Conservation (phyloP, 2,797 vertebrate species). For the Manis pentadactyla region DNA sequence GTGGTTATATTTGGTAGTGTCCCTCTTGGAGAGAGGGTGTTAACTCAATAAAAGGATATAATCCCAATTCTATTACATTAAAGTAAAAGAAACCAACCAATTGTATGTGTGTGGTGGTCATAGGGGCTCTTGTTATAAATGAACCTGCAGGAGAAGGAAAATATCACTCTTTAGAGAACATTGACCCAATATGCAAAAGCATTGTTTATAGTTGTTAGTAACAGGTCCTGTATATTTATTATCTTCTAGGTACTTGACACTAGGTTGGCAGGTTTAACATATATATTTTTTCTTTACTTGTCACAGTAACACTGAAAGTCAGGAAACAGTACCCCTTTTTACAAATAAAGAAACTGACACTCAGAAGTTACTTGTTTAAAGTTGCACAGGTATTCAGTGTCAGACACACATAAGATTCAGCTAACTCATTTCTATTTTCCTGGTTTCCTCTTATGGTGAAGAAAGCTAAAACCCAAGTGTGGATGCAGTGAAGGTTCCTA, state of each 20-base stretch:
- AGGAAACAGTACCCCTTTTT: neutral
- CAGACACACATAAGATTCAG: neutral
- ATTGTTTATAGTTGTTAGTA: neutral
- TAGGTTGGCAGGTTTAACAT: neutral
- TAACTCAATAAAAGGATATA: constrained; percentile 11
- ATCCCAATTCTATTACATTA: constrained; percentile 15
- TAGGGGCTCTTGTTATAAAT: neutral
- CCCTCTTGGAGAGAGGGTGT: constrained; percentile 3
- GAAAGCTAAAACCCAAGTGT: neutral
- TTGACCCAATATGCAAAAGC: neutral
- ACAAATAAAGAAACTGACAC: neutral
- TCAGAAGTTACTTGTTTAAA: neutral
- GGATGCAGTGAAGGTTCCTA: no score
- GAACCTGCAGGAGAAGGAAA: constrained; percentile 54
- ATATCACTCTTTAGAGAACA: constrained; percentile 14
- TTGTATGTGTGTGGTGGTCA: neutral
- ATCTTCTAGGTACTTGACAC: neutral
- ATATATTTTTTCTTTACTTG: neutral
- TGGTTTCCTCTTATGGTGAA: neutral
- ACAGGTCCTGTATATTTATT: neutral
- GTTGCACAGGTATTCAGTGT: neutral
- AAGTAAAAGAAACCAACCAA: constrained; percentile 55
- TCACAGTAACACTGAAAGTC: neutral
- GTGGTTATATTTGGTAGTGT: constrained; percentile 3
- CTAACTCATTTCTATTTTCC: neutral